A percentile compares a stretch with the other conserved stretches of the same genome.
phyloP scores from a whole-genome alignment of 1,140 invertebrate species.

The Nebria ingens region DNA sequence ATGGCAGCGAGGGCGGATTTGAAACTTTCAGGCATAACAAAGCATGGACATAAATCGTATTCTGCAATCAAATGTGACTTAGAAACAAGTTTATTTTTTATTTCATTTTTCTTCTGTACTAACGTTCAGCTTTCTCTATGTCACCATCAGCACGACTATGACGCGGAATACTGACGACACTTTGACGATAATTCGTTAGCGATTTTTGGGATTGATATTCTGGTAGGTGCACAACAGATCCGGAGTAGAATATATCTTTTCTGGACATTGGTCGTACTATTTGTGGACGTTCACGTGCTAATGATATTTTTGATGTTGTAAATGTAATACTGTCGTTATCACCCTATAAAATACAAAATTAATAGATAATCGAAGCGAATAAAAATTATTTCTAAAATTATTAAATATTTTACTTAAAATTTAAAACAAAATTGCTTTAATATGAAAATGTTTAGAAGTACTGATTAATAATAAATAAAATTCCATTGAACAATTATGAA shows the following conservation, averaged over 20 bases:
- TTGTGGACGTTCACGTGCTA: slow-evolving; percentile 46
- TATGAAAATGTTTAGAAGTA: too few relatives aligned
- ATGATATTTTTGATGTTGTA: slow-evolving; percentile 38
- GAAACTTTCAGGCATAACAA: slow-evolving; percentile 67
- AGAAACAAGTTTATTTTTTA: not conserved
- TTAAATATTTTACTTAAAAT: too few relatives aligned
- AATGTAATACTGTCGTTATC: slow-evolving; percentile 10
- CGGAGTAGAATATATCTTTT: slow-evolving; percentile 98
- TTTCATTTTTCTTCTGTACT: slow-evolving; percentile 32
- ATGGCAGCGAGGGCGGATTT: slow-evolving; percentile 78
- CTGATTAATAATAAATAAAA: too few relatives aligned
- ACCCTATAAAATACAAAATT: not conserved
- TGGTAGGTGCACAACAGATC: slow-evolving; percentile 81
- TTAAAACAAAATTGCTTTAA: too few relatives aligned
- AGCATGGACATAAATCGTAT: slow-evolving; percentile 65
- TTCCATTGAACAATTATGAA: too few relatives aligned
- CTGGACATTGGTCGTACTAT: slow-evolving; percentile 87
- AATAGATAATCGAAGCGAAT: not conserved
- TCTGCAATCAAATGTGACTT: slow-evolving; percentile 33
- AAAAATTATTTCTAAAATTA: not conserved
- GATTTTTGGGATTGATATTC: slow-evolving; percentile 90
- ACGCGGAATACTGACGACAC: slow-evolving; percentile 41
- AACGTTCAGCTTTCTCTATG: slow-evolving; percentile 58
- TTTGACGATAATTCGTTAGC: slow-evolving; percentile 68
- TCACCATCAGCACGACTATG: slow-evolving; percentile 39